Conservation (phyloP, 2,113 vertebrate genomes). For the Petromus typicus region DNA sequence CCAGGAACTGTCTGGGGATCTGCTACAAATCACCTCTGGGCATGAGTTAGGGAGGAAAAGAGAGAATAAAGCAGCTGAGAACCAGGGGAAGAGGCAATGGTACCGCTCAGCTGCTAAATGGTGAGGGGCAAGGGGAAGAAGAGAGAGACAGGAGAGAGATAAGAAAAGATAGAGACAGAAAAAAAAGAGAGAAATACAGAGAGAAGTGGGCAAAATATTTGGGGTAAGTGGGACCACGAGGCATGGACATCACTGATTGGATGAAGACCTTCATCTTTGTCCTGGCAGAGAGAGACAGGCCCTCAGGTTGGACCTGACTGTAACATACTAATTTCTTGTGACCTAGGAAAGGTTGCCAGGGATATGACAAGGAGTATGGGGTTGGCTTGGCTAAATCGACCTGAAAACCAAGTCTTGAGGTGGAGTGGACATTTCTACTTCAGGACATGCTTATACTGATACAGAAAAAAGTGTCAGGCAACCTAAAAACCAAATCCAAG, state of each 20-base stretch:
- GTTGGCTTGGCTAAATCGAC: constrained; percentile 95
- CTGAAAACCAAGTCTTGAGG: constrained; percentile 96
- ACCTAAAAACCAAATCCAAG: constrained; percentile 97
- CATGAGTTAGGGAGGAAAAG: not conserved
- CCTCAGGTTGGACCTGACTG: constrained; percentile 86
- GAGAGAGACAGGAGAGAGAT: not conserved
- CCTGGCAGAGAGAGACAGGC: not conserved
- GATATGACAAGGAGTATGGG: constrained; percentile 97
- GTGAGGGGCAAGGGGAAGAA: not conserved
- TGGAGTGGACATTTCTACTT: constrained; percentile 95
- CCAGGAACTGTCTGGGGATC: not conserved
- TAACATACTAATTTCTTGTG: constrained; percentile 93
- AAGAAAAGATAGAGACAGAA: not conserved
- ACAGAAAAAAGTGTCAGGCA: constrained; percentile 95
- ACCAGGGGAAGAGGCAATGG: not conserved
- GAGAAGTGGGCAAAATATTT: not conserved
- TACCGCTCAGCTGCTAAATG: not conserved
- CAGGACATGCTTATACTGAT: constrained; percentile 94
- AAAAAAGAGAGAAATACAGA: not conserved
- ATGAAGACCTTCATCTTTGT: too few relatives aligned
- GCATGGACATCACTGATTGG: not conserved
- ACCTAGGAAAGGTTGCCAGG: constrained; percentile 96
- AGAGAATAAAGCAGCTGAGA: not conserved
- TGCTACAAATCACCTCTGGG: not conserved
- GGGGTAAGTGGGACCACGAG: not conserved